These are phyloP conservation scores for Heliconius nattereri DNA, from an alignment of 1,140 invertebrate species.

Conservation along the genomic window DNA sequence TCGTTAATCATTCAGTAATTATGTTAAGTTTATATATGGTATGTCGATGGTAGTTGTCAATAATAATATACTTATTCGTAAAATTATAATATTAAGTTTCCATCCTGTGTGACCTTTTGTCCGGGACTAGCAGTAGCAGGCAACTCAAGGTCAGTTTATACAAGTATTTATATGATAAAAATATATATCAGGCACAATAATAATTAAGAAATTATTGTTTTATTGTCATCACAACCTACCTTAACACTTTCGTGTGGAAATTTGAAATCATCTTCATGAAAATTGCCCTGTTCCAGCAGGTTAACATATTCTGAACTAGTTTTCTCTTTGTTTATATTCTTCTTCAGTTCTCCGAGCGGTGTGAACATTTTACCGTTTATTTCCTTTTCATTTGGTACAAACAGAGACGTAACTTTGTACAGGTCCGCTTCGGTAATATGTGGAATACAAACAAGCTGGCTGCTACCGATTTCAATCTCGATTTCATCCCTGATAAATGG, in stretches of 20 bases:
- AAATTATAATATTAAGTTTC: background rate
- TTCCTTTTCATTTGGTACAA: constrained; percentile 73
- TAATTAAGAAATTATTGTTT: background rate
- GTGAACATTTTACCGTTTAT: constrained; percentile 76
- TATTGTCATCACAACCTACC: constrained; percentile 46
- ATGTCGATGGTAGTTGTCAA: background rate
- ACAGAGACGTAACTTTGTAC: constrained; percentile 75
- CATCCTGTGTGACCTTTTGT: constrained; percentile 18
- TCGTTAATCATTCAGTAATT: background rate
- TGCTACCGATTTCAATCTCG: constrained; percentile 77
- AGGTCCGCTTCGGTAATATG: constrained; percentile 78
- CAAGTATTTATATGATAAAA: background rate
- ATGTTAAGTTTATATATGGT: background rate
- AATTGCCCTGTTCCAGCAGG: constrained; percentile 65
- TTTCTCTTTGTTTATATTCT: constrained; percentile 71
- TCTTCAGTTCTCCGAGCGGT: constrained; percentile 70
- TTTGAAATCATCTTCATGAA: constrained; percentile 72
- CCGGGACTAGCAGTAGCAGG: constrained; percentile 1
- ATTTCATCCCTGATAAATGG: constrained; percentile 80
- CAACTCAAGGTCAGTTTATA: background rate
- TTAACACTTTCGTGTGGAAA: constrained; percentile 81
- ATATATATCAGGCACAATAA: background rate
- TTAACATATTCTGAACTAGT: constrained; percentile 69
- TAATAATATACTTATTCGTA: background rate
- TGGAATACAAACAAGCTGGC: constrained; percentile 76